phyloP scores from a whole-genome alignment of 2,888 invertebrate genomes.

The Timema podura region DNA sequence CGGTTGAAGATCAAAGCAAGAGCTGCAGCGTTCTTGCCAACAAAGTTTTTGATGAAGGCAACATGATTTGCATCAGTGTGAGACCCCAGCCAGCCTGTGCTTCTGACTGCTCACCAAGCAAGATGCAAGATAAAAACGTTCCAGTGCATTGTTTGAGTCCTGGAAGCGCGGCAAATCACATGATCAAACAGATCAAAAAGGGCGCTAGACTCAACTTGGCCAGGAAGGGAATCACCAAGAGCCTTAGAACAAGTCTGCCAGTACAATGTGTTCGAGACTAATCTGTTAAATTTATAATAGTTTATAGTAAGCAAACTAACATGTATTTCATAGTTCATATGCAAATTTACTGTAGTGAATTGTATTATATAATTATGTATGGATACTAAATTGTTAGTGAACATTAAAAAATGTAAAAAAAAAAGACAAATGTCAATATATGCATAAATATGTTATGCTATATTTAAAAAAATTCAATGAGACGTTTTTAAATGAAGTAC shows the following conservation, averaged over 20 bases:
- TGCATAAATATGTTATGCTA: too few relatives aligned
- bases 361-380: too few relatives aligned
- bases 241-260: constrained; percentile 43
- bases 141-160: constrained; percentile 45
- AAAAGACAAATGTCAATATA: too few relatives aligned
- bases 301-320: too few relatives aligned
- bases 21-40: constrained; percentile 32
- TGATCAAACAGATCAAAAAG: constrained; percentile 42
- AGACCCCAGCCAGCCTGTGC: constrained; percentile 55
- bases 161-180: constrained; percentile 38
- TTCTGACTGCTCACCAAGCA: constrained; percentile 46
- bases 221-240: constrained; percentile 43
- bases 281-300: too few relatives aligned
- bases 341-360: too few relatives aligned
- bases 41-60: constrained; percentile 38
- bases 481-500: too few relatives aligned
- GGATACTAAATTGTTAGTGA: too few relatives aligned
- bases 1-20: background rate
- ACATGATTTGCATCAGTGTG: constrained; percentile 59
- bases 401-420: too few relatives aligned
- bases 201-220: constrained; percentile 51
- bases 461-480: too few relatives aligned
- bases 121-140: constrained; percentile 47
- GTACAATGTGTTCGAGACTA: constrained; percentile 19
- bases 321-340: too few relatives aligned